A percentile compares a stretch with the other conserved stretches of the same genome.
Conservation (phyloP, 2,888 invertebrate genomes). For the Trachelus tabidus region DNA sequence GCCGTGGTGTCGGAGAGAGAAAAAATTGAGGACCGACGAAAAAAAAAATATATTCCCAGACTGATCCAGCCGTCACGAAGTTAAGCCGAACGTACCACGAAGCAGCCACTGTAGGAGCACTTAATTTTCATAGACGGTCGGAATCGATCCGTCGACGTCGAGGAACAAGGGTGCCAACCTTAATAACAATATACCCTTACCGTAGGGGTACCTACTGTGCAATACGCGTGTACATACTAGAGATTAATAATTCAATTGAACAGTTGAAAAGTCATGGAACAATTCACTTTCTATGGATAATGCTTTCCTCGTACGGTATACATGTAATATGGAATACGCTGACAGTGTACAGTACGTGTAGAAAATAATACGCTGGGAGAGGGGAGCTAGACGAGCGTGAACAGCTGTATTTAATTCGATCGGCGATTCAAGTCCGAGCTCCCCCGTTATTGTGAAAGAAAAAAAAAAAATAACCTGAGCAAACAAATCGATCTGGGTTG, state of each 20-base stretch:
- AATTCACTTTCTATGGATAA: not conserved
- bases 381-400: not conserved
- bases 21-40: not conserved
- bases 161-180: not conserved
- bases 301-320: not conserved
- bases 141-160: not conserved
- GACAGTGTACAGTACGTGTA: not conserved
- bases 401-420: constrained; percentile 5
- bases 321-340: not conserved
- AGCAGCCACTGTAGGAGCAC: not conserved
- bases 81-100: not conserved
- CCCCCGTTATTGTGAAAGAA: not conserved
- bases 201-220: not conserved
- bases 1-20: not conserved
- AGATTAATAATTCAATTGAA: not conserved
- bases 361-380: not conserved
- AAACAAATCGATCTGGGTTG: not conserved
- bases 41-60: not conserved
- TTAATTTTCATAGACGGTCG: not conserved
- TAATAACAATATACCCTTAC: not conserved
- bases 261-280: not conserved
- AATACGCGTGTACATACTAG: not conserved
- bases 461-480: not conserved
- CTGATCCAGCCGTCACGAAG: not conserved
- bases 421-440: not conserved